Percentiles rank a stretch among this genome's conserved stretches.
phyloP scores from a whole-genome alignment of 2,888 invertebrate genomes.

The Margaritifera margaritifera region DNA sequence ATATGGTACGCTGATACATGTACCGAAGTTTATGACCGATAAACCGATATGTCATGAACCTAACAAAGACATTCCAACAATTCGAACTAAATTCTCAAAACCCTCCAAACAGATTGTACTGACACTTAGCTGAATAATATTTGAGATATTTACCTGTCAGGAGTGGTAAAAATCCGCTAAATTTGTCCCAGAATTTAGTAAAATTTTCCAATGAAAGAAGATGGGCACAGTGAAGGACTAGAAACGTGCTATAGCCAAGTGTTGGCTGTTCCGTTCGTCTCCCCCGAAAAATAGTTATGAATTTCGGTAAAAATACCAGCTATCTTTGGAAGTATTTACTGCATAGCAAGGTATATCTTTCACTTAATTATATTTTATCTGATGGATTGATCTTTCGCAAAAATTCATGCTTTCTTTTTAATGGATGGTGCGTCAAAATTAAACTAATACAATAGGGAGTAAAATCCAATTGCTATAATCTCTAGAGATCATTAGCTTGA shows the following conservation, averaged over 20 bases:
- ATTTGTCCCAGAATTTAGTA: slow-evolving; percentile 10
- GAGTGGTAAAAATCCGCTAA: slow-evolving; percentile 21
- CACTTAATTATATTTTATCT: too few species aligned
- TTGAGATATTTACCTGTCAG: slow-evolving; percentile 34
- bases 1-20: neutral
- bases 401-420: neutral
- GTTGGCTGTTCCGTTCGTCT: slow-evolving; percentile 39
- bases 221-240: slow-evolving; percentile 25
- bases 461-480: slow-evolving; percentile 26
- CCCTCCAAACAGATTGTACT: neutral
- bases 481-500: slow-evolving; percentile 33
- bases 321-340: too few species aligned
- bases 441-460: slow-evolving; percentile 18
- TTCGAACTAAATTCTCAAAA: slow-evolving; percentile 20
- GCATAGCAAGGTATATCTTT: too few species aligned
- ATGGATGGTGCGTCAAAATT: slow-evolving; percentile 16
- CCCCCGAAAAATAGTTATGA: slow-evolving; percentile 16
- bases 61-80: slow-evolving; percentile 41
- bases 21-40: neutral
- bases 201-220: slow-evolving; percentile 23
- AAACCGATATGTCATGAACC: slow-evolving; percentile 6
- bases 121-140: slow-evolving; percentile 21
- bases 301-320: too few species aligned
- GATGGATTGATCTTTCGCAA: neutral
- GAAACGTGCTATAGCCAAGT: slow-evolving; percentile 48